Evolutionary conservation across 1,140 invertebrate species (phyloP).

Genomic region (Bombus vancouverensis): DNA sequence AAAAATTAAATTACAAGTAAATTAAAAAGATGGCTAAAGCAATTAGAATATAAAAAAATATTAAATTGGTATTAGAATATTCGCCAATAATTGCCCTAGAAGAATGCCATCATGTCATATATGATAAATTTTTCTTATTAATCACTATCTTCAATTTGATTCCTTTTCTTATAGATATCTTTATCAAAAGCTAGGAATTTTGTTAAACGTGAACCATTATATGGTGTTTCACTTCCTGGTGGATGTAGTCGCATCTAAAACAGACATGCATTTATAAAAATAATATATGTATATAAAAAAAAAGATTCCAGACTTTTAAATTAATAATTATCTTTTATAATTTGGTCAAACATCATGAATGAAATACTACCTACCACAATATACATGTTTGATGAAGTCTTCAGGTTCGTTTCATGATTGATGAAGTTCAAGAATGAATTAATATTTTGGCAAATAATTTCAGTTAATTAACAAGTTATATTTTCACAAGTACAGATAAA

Average conservation of each 20-base stretch:
- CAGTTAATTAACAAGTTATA: conserved; percentile 1
- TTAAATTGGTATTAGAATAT: background rate
- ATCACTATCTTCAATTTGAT: conserved; percentile 45
- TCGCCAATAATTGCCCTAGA: background rate
- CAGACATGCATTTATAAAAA: conserved; percentile 49
- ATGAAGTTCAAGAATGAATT: background rate
- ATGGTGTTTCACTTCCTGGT: conserved; percentile 84
- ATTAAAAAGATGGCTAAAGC: background rate
- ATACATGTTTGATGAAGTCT: conserved; percentile 4
- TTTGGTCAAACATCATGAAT: conserved; percentile 8
- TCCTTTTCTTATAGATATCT: conserved; percentile 62
- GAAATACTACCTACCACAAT: conserved; percentile 39
- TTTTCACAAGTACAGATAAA: background rate
- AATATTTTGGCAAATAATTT: background rate
- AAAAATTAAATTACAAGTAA: background rate
- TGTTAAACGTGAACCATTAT: conserved; percentile 81
- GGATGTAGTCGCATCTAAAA: conserved; percentile 86
- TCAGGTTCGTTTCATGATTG: conserved; percentile 13
- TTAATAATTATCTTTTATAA: background rate
- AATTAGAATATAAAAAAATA: background rate
- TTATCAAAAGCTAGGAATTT: conserved; percentile 81
- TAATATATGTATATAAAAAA: background rate
- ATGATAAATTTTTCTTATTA: background rate
- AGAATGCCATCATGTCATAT: background rate
- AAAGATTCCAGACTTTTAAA: background rate